Evolutionary conservation across 2,113 vertebrate species (phyloP), one percentile per base, ranked within the genome.

Genomic region (Glareola pratincola): DNA sequence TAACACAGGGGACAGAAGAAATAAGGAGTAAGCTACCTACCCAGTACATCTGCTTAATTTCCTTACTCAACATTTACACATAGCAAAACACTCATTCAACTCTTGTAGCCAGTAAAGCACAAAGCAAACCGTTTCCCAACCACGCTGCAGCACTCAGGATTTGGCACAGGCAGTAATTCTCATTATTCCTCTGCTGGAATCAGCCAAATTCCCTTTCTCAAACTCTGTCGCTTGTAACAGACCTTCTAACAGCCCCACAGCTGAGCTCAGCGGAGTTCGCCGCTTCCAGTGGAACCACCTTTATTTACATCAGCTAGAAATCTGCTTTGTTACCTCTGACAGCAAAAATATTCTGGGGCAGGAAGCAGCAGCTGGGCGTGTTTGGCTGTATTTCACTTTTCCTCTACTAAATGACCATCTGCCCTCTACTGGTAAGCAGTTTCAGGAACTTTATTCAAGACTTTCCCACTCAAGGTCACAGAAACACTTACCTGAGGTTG

Each of bases 401-500:
- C 32, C 64, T 76, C 88, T 62, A 13, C 59, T 14, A 24, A 95
- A 75, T 32, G 30, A 18, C 72, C 47, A 47, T 23, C 72, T 81
- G 94, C 94, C 86, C 93, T 92, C 95, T 95, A 4, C 91, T 39
- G 91, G 93, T 67, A 9, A 80, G 17, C 51, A 6, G 26, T 1
- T 8, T 16, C 1, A n/a, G 15, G 22, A 37, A 8, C 22, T 18
- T 36, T 14, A 4, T 18, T 4, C 3, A 27, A 22, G 18, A 8
- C 11, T 54, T 36, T 34, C 30, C 26, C 34, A 7, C n/a, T 26
- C 39, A 3, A 39, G 30, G 30, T 10, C 6, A 12, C 2, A 0
- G 1, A 29, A 29, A 30, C 8, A 8, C 26, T 51, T 79, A 99
- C 99, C 98, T 94, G 98, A 93, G 89, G 97, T 92, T 64, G 98